Base-by-base conservation (phyloP, 2,888 invertebrate genomes). In the Drosophila pegasa region DNA sequence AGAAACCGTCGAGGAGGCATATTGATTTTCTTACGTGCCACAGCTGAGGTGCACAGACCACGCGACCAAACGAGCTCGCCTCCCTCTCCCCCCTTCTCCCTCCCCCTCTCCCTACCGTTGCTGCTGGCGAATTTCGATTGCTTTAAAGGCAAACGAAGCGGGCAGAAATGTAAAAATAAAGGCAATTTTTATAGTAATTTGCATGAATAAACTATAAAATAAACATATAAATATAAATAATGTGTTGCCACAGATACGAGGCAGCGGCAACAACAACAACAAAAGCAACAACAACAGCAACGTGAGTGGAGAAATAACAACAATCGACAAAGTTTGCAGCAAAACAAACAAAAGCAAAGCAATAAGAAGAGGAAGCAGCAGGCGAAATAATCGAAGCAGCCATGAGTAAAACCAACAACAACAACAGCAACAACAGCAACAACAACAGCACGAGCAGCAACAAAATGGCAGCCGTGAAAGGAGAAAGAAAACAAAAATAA, bases 201-300 rank as follows among this genome's bases (percentile, higher is more conserved):
- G 87, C 90, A 90, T 90, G 82, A 90, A 90, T 87, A 88, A 90
- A 90, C 91, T 90, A 90, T 90, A 90, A 90, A 89, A 88, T 88
- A 87, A 90, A 88, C 75, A 80, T 79, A 88, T 84, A 89, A 86
- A 88, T 85, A 89, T 88, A 89, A 89, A 89, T 89, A 88, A 89
- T 81, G 77, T 88, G 82, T 90, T 87, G 87, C 87, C 79, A 81
- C 80, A 83, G 81, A 69, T 76, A 78, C 77, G 68, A 71, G 66
- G 33, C 41, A 14, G 33, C 47, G 71, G 31, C 35, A 65, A 16
- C 41, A 66, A 22, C 38, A 52, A 47, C 55, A 62, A 41, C 35
- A 55, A 48, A 38, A 61, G 25, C 43, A 48, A 37, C 68, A 62
- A 64, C 54, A 65, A 63, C 52, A 61, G 61, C 67, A 61, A 22